phyloP scores from a whole-genome alignment of 2,113 vertebrate genomes.

The Heliornis fulica region DNA sequence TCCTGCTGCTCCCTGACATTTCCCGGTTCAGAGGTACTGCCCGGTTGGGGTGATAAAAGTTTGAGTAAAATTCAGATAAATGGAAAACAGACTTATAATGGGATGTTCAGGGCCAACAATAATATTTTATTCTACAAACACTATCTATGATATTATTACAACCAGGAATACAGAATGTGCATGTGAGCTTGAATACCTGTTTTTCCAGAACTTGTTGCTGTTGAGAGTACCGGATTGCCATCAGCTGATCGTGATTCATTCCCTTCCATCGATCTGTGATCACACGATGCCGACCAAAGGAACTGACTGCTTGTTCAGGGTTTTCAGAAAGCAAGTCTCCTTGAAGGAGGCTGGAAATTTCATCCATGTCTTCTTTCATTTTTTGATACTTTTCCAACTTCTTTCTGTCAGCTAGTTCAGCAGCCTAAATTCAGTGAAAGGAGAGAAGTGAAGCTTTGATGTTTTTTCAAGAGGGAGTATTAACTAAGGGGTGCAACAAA shows the following conservation, averaged over 20 bases:
- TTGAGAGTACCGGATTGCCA: slow-evolving; percentile 71
- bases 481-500: background rate
- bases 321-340: slow-evolving; percentile 73
- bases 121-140: background rate
- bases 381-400: slow-evolving; percentile 52
- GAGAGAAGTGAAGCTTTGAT: background rate
- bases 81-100: background rate
- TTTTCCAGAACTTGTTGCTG: slow-evolving; percentile 83
- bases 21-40: background rate
- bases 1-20: background rate
- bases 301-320: slow-evolving; percentile 53
- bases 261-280: slow-evolving; percentile 75
- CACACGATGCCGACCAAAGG: slow-evolving; percentile 66
- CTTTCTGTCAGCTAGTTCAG: slow-evolving; percentile 68
- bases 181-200: slow-evolving; percentile 41
- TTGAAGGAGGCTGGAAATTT: slow-evolving; percentile 71
- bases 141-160: background rate
- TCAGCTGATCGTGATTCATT: slow-evolving; percentile 72
- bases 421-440: slow-evolving; percentile 54
- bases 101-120: background rate
- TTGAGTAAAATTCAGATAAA: background rate
- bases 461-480: background rate
- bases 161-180: background rate
- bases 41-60: background rate
- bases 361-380: slow-evolving; percentile 68